Base-by-base conservation (phyloP, 2,888 invertebrate species). In the Atherix ibis region DNA sequence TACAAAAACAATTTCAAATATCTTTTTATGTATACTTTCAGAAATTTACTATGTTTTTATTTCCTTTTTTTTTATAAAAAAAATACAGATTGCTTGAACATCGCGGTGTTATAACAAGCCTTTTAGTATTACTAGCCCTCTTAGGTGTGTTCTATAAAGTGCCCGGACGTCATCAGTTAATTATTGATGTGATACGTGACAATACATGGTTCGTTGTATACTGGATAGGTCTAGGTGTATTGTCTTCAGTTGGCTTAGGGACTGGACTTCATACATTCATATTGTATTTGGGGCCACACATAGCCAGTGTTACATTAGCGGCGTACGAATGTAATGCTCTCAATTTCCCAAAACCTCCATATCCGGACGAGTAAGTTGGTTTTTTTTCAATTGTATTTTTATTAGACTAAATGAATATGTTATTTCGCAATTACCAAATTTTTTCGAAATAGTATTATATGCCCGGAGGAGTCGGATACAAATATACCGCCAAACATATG, bases 251-350 rank as follows among this genome's bases (percentile, higher is more conserved):
- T 36, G 98, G 98, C 1, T 71, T 99, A 34, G 98, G 98, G 26
- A 95, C 97, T 0, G 98, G 98, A 2, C 71, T 99, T 35, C 98
- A 99, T 62, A 99, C 98, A 39, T 99, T 99, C 68, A 71, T 99
- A 33, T 68, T 99, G 40, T 99, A 98, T 63, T 66, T 99, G 53
- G 98, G 98, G n/a, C 98, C 98, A 18, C 95, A 97, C 56, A 98
- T 99, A 65, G 97, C 97, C 37, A 74, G 87, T 37, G 98, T 99
- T 27, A 98, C 98, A 3, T 67, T 98, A 53, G 98, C 98, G 12
- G 98, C 94, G 0, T 95, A 94, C 59, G 97, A 98, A 63, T 99
- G 98, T 59, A 83, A 84, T 31, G 74, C 82, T 16, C 70, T 97
- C 22, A 77, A 94, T 62, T 99, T 99, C 58, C 98, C 97, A 0